Percentiles rank a stretch among this genome's conserved stretches.
Conservation (phyloP, 2,797 vertebrate genomes). For the Chaunax sp. region DNA sequence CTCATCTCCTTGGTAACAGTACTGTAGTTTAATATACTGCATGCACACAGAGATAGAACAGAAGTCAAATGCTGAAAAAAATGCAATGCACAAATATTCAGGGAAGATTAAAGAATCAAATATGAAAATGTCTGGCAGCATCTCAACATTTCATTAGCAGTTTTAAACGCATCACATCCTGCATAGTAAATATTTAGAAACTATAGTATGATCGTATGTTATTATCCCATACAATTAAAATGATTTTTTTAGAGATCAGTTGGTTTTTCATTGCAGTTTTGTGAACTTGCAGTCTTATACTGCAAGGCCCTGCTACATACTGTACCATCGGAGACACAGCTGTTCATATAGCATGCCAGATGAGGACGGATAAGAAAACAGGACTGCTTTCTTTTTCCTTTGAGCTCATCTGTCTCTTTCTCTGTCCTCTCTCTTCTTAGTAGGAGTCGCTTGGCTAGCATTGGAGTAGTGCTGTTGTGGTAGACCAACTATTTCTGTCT, state of each 20-base stretch:
- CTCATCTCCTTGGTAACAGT: background rate
- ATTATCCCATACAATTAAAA: background rate
- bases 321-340: conserved; percentile 27
- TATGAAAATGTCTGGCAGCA: background rate
- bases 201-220: background rate
- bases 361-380: conserved; percentile 61
- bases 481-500: conserved; percentile 82
- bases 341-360: conserved; percentile 63
- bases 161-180: background rate
- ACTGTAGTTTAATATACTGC: conserved; percentile 2
- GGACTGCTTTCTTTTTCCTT: conserved; percentile 55
- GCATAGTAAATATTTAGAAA: background rate
- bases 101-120: background rate
- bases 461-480: conserved; percentile 80
- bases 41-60: background rate
- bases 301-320: background rate
- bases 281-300: background rate
- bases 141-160: background rate
- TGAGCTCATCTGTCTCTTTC: conserved; percentile 71
- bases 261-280: background rate
- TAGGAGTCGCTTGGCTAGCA: conserved; percentile 77
- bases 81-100: background rate
- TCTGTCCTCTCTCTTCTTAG: conserved; percentile 77
- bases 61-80: background rate
- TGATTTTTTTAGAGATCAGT: background rate